Base-by-base conservation (phyloP, 2,888 invertebrate genomes). In the Dioctria linearis region DNA sequence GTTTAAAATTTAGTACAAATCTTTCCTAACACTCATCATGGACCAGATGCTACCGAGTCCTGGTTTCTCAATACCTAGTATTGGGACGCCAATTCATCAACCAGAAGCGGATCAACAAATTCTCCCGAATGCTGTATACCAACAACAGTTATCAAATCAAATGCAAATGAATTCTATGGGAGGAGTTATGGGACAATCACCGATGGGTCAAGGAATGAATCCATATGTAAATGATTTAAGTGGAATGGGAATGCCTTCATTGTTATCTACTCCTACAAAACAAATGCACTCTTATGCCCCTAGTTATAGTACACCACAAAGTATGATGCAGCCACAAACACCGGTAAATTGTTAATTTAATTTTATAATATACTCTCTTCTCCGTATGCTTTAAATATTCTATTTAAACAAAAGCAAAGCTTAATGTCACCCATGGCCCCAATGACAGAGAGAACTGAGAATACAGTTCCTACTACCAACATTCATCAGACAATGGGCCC, bases 41-140 rank as follows among this genome's bases (percentile, higher is more conserved):
- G 96, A 96, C 92, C 95, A 95, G 89, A 96, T 96, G 95, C 90
- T 96, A 82, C 94, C 95, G 43, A 96, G 96, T 90, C 96, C 96
- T 37, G 95, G 95, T 83, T 94, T 94, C 86, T 95, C 95, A 85
- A 96, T 96, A 88, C 96, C 96, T 83, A 96, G 96, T 86, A 95
- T 97, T 87, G 96, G 95, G 79, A 97, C 96, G 5, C 96, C 97
- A 3, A 88, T 96, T 13, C 96, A 96, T 90, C 96, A 96, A 86
- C 95, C 95, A 37, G 96, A 96, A 87, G 96, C 96, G 86, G 97
- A 97, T 88, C 96, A 96, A 87, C 94, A 95, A 87, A 96, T 96
- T 85, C 91, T 96, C 73, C 95, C 96, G 71, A 95, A 95, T 91
- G 95, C 95, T 0, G 90, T 95, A 84, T 93, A 93, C 84, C 95